These are phyloP conservation scores for Echiichthys vipera DNA, from an alignment of 2,797 vertebrate genomes.

Conservation along the genomic window DNA sequence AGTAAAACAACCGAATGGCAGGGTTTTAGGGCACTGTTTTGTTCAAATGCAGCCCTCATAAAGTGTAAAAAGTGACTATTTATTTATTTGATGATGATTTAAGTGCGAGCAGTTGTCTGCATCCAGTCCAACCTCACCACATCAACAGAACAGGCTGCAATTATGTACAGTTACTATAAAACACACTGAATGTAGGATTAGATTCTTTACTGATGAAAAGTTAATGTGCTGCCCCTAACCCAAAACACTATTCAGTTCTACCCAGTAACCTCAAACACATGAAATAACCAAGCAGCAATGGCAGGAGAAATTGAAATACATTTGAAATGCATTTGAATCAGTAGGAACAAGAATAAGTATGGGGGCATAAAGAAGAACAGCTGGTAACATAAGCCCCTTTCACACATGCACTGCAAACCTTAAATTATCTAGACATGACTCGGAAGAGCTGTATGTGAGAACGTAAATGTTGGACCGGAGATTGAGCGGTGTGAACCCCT, in stretches of 20 bases:
- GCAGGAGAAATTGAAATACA: background rate
- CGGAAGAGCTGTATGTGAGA: too few species aligned
- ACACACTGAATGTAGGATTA: background rate
- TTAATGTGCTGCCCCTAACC: background rate
- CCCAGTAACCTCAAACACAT: background rate
- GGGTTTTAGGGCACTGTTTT: background rate
- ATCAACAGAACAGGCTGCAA: conserved; percentile 1
- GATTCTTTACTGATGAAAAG: conserved; percentile 6
- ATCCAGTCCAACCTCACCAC: conserved; percentile 1
- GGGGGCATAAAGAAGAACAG: background rate
- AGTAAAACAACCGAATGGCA: background rate
- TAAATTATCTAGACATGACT: too few species aligned
- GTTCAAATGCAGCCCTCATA: background rate
- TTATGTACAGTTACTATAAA: background rate
- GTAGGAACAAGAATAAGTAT: too few species aligned
- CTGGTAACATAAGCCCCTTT: too few species aligned
- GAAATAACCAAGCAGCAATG: background rate
- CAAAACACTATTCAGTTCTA: background rate
- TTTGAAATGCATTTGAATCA: too few species aligned
- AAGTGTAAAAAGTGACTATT: background rate
- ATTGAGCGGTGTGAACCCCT: too few species aligned
- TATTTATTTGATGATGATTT: background rate
- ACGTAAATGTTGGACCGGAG: too few species aligned
- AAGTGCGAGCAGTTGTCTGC: background rate
- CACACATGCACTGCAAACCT: too few species aligned